A percentile compares a stretch with the other conserved stretches of the same genome.
phyloP scores from a whole-genome alignment of 2,888 invertebrate genomes.

The Drosophila anceps region DNA sequence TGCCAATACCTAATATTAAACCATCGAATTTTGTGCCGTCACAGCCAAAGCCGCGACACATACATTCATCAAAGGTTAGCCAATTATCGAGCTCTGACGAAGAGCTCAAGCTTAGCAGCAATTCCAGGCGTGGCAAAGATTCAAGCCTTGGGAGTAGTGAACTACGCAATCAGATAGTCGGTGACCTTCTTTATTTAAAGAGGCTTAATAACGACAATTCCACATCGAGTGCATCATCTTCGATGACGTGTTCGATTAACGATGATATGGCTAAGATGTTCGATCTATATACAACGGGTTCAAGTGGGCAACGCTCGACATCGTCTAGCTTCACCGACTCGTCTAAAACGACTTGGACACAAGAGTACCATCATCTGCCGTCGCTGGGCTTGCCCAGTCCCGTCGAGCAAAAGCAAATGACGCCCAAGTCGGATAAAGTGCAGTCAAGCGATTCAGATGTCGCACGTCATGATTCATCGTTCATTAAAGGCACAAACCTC shows the following conservation, averaged over 20 bases:
- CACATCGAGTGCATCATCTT: neutral
- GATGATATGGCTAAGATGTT: neutral
- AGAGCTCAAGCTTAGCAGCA: neutral
- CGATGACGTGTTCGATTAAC: neutral
- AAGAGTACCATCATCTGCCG: neutral
- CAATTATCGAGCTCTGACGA: neutral
- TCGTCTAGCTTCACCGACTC: too few species aligned
- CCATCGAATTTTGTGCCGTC: too few species aligned
- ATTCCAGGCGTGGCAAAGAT: neutral
- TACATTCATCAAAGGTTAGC: neutral
- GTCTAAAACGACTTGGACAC: neutral
- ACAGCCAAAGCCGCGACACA: too few species aligned
- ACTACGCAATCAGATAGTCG: neutral
- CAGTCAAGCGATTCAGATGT: too few species aligned
- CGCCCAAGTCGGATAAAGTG: neutral
- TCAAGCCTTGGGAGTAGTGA: neutral
- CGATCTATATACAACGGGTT: neutral
- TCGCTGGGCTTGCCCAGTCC: neutral
- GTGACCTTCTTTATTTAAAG: neutral
- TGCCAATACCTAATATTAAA: too few species aligned
- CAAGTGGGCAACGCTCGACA: neutral
- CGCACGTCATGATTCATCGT: neutral
- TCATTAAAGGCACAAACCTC: neutral
- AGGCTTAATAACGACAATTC: neutral
- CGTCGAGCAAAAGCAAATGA: too few species aligned